A percentile compares a stretch with the other conserved stretches of the same genome.
These are phyloP conservation scores for Whitmania pigra DNA, from an alignment of 1,140 invertebrate genomes.

Conservation along the genomic window DNA sequence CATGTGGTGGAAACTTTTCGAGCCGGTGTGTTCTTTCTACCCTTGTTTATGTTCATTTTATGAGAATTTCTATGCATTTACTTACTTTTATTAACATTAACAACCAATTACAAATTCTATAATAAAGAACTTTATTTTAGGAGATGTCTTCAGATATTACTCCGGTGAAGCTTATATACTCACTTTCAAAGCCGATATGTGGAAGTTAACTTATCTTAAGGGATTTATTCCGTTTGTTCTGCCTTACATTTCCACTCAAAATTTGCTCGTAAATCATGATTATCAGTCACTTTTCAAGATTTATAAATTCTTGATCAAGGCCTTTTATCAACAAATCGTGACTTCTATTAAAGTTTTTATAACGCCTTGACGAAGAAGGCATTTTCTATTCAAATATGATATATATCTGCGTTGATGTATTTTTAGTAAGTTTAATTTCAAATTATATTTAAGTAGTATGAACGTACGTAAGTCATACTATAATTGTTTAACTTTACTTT, in stretches of 20 bases:
- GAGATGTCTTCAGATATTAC: conserved; percentile 36
- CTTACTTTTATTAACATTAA: too few species aligned
- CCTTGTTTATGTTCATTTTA: not conserved
- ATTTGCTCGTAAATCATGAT: conserved; percentile 37
- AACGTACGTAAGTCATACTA: too few species aligned
- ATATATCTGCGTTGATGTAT: too few species aligned
- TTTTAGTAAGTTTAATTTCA: too few species aligned
- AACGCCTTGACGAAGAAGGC: too few species aligned
- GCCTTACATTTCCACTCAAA: conserved; percentile 36
- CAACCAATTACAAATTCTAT: too few species aligned
- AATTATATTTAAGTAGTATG: too few species aligned
- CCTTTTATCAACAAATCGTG: conserved; percentile 31
- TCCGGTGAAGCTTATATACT: conserved; percentile 37
- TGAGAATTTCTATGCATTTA: too few species aligned
- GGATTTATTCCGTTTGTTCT: conserved; percentile 40
- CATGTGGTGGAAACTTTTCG: conserved; percentile 28
- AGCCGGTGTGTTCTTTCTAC: conserved; percentile 29
- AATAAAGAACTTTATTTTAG: conserved; percentile 24
- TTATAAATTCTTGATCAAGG: conserved; percentile 34
- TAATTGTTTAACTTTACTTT: too few species aligned
- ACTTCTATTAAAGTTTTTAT: too few species aligned
- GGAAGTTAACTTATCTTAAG: conserved; percentile 40
- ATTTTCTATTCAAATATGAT: too few species aligned
- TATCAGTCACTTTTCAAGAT: conserved; percentile 37
- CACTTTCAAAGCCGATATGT: conserved; percentile 32